phyloP scores from a whole-genome alignment of 1,140 invertebrate genomes.

The Eciton burchellii region DNA sequence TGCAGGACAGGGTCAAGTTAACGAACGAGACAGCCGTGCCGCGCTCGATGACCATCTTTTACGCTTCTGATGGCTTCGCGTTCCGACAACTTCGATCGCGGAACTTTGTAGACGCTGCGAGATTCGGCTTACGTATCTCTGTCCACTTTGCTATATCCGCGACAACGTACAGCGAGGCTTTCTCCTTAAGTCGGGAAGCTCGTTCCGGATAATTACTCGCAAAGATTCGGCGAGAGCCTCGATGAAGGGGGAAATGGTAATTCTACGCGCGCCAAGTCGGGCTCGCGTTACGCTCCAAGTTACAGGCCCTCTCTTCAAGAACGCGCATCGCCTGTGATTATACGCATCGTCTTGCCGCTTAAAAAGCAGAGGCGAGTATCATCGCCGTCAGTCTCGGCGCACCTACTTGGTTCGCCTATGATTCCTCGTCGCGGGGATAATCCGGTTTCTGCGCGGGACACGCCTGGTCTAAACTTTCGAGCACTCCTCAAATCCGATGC shows the following conservation, averaged over 20 bases:
- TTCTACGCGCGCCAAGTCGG: not conserved
- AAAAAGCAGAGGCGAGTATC: not conserved
- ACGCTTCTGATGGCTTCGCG: not conserved
- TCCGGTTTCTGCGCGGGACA: conserved; percentile 24
- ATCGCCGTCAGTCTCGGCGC: not conserved
- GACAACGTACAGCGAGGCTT: not conserved
- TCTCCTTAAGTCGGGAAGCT: not conserved
- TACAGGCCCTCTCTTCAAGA: conserved; percentile 25
- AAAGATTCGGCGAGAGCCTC: not conserved
- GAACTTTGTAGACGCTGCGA: not conserved
- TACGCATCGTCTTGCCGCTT: not conserved
- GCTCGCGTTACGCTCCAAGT: not conserved
- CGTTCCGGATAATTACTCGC: not conserved
- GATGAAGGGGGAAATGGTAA: not conserved
- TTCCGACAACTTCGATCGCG: not conserved
- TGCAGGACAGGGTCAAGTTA: not conserved
- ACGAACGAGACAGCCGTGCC: not conserved
- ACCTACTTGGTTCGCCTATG: conserved; percentile 9
- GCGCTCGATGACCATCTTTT: not conserved
- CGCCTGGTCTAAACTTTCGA: conserved; percentile 37
- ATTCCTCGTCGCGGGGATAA: not conserved
- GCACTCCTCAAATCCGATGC: conserved; percentile 7
- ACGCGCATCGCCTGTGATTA: conserved; percentile 1
- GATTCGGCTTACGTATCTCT: no score
- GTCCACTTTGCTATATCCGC: no score